Conservation (phyloP, 2,113 vertebrate species). For the Oryzias melastigma region DNA sequence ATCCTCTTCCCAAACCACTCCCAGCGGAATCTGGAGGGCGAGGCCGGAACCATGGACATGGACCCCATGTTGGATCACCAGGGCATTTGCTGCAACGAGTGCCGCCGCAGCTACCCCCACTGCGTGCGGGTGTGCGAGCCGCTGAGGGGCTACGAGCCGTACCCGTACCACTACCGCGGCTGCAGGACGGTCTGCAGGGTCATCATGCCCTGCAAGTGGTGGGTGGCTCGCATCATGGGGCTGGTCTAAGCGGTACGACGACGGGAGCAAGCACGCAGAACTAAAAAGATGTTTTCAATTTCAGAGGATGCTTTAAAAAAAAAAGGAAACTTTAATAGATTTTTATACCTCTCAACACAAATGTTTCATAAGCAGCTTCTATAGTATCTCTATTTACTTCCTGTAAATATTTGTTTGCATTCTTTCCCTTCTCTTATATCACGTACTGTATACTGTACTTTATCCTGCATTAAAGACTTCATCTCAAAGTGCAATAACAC, state of each 20-base stretch:
- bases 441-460: conserved; percentile 33
- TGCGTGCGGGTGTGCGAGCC: conserved; percentile 90
- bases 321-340: no score
- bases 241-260: conserved; percentile 72
- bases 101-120: conserved; percentile 85
- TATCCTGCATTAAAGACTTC: conserved; percentile 26
- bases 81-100: conserved; percentile 88
- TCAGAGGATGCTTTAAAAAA: no score
- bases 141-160: conserved; percentile 81
- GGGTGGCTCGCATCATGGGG: conserved; percentile 90
- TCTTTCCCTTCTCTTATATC: conserved; percentile 11
- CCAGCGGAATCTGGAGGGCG: conserved; percentile 81
- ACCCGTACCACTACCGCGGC: conserved; percentile 86
- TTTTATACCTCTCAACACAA: no score
- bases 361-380: no score
- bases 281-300: no score
- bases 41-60: conserved; percentile 81
- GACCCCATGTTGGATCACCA: conserved; percentile 90
- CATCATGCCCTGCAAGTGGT: conserved; percentile 95
- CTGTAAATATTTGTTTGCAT: neutral
- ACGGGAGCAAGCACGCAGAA: neutral
- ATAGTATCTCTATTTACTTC: neutral
- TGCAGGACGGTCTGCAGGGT: conserved; percentile 86
- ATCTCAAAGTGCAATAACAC: conserved; percentile 63
- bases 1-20: neutral